Evolutionary conservation across 2,797 vertebrate species (phyloP), one percentile per base, ranked within the genome.

Genomic region (Pseudochirops corinnae): DNA sequence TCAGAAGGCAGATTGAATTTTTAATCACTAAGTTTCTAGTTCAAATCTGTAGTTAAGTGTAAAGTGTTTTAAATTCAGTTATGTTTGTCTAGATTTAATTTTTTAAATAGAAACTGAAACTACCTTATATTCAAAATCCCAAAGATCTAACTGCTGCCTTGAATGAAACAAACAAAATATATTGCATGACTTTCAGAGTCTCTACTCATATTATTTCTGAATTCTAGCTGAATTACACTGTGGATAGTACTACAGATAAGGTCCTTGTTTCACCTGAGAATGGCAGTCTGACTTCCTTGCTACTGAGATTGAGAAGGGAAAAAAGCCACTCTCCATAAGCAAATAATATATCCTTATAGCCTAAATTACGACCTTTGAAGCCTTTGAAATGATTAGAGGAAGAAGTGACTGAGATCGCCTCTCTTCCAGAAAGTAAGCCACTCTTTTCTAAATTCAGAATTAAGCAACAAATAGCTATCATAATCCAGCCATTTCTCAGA

Each of bases 161-260:
- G 31, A 93, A 92, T 95, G 82, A 58, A 94, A 74, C 4, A 92
- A 9, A 55, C 24, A 13, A 29, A 1, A 94, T 92, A 31, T 90
- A 29, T 91, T 52, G 13, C 90, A 0, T 94, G 74, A 94, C 56
- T 24, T 18, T 13, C 14, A 26, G 56, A 94, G 53, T 93, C 92
- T 58, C 92, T 60, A 57, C 91, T 74, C 94, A n/a, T 55, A 96
- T 92, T 92, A 1, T 96, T 96, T 67, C 33, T 26, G 53, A 94
- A 56, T 93, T 74, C 33, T 50, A 93, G 58, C 24, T 55, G 31
- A 0, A 93, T 93, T 28, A 93, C 26, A 12, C 39, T 33, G 11
- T n/a, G 28, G 31, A 67, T 92, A 33, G n/a, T 92, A 13, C 92
- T 94, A 58, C 24, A 92, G 56, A 55, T 31, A 96, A 5, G 5